Percentiles rank a stretch among this genome's conserved stretches.
These are phyloP conservation scores for Drosophila longiperda DNA, from an alignment of 2,888 invertebrate genomes.

Conservation along the genomic window DNA sequence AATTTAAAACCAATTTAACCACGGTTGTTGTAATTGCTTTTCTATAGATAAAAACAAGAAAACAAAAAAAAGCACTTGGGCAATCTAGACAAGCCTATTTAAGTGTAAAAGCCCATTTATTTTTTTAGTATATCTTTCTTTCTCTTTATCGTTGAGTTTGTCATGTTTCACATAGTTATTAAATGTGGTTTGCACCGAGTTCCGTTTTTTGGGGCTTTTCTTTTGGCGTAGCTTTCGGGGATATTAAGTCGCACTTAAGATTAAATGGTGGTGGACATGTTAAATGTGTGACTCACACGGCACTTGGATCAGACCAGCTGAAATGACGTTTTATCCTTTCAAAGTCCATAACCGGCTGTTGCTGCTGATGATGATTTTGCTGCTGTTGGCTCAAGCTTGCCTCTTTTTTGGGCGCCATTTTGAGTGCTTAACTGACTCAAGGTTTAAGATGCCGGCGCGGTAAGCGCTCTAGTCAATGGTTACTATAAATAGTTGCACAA, in stretches of 20 bases:
- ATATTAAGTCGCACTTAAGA: slow-evolving; percentile 24
- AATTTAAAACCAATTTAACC: slow-evolving; percentile 45
- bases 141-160: slow-evolving; percentile 2
- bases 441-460: slow-evolving; percentile 40
- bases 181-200: slow-evolving; percentile 28
- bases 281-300: slow-evolving; percentile 79
- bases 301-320: slow-evolving; percentile 83
- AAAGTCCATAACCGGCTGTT: slow-evolving; percentile 73
- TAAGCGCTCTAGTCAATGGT: slow-evolving; percentile 43
- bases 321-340: slow-evolving; percentile 83
- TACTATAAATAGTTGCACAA: slow-evolving; percentile 70
- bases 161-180: slow-evolving; percentile 20
- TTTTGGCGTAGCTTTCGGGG: slow-evolving; percentile 17
- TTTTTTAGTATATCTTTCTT: slow-evolving; percentile 14
- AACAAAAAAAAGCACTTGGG: slow-evolving; percentile 25
- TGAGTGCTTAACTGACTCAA: slow-evolving; percentile 24
- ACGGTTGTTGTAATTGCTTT: slow-evolving; percentile 25
- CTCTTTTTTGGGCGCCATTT: slow-evolving; percentile 78
- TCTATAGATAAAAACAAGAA: slow-evolving; percentile 25
- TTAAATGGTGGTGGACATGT: slow-evolving; percentile 1
- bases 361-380: slow-evolving; percentile 47
- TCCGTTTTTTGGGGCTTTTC: slow-evolving; percentile 44
- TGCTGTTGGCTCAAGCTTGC: slow-evolving; percentile 68
- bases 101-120: slow-evolving; percentile 12
- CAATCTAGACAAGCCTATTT: slow-evolving; percentile 35